These are phyloP conservation scores for Drosophila emarginata DNA, from an alignment of 2,888 invertebrate genomes.

Conservation along the genomic window DNA sequence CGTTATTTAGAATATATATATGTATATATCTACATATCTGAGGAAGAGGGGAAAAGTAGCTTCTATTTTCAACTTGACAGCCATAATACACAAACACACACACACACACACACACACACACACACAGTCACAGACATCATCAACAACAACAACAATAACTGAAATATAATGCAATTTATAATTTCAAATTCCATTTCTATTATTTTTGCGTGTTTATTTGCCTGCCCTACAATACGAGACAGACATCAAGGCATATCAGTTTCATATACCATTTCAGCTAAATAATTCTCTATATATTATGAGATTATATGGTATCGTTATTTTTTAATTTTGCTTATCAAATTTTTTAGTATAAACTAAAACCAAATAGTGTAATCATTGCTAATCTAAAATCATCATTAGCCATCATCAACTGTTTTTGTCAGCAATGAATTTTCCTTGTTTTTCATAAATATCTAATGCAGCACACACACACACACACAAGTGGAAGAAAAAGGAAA, in stretches of 20 bases:
- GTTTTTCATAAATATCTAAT: slow-evolving; percentile 71
- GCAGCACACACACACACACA: slow-evolving; percentile 19
- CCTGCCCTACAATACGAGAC: slow-evolving; percentile 33
- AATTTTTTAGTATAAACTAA: not conserved
- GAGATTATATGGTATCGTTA: too few relatives aligned
- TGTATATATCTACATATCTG: slow-evolving; percentile 19
- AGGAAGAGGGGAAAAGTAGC: slow-evolving; percentile 6
- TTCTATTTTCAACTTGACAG: not conserved
- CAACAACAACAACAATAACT: slow-evolving; percentile 5
- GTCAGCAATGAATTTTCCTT: slow-evolving; percentile 51
- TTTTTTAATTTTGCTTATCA: not conserved
- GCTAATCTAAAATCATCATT: not conserved
- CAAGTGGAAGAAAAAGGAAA: slow-evolving; percentile 27
- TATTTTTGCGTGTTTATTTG: slow-evolving; percentile 42
- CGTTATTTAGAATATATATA: slow-evolving; percentile 11
- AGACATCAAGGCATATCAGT: slow-evolving; percentile 26
- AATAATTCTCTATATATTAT: not conserved
- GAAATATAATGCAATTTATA: slow-evolving; percentile 52
- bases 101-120: too few relatives aligned
- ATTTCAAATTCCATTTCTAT: slow-evolving; percentile 56
- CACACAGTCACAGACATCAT: too few relatives aligned
- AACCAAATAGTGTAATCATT: too few relatives aligned
- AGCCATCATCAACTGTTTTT: slow-evolving; percentile 42
- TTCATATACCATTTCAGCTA: not conserved
- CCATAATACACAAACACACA: too few relatives aligned